Evolutionary conservation across 2,888 invertebrate species (phyloP), one percentile per base, ranked within the genome.

Genomic region (Cantharis lateralis): DNA sequence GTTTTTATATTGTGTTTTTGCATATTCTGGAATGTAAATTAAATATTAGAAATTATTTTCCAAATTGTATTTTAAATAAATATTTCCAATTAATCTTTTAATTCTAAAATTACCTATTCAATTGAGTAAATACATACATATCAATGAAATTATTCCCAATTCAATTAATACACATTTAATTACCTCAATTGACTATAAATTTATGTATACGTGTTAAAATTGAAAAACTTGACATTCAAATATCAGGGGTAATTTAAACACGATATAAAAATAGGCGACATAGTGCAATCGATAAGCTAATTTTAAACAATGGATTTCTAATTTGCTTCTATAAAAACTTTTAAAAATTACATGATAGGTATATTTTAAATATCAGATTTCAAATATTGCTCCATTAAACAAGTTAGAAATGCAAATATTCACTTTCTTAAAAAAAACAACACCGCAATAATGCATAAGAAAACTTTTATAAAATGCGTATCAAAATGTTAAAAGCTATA

Each of bases 191-290:
- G 48, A 48, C 48, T 48, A 48, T 9, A 48, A 48, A 48, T 48
- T 48, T 48, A n/a, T 48, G n/a, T 16, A 10, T 66, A 66, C 64
- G 16, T n/a, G 64, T 66, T 66, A 18, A 66, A 66, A 66, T 48
- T 48, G 64, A 20, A 66, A 66, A 66, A 66, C 64, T 66, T 66
- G 64, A 66, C 64, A 66, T 66, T 66, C 64, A 66, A 66, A 66
- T 66, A 66, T 66, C 20, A 24, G 64, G 64, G 64, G 64, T 18
- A 20, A 66, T 20, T 66, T 66, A 20, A 66, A 66, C 18, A 66
- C 64, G n/a, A 18, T 18, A 66, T 66, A 66, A 66, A 66, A 66
- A 66, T 66, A 66, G 64, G 24, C 64, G 64, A 66, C 64, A 24
- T 2, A 20, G 24, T 66, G 20, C n/a, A 66, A 66, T 66, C 64